Conservation (phyloP, 2,888 invertebrate species). For the Noctua janthe region DNA sequence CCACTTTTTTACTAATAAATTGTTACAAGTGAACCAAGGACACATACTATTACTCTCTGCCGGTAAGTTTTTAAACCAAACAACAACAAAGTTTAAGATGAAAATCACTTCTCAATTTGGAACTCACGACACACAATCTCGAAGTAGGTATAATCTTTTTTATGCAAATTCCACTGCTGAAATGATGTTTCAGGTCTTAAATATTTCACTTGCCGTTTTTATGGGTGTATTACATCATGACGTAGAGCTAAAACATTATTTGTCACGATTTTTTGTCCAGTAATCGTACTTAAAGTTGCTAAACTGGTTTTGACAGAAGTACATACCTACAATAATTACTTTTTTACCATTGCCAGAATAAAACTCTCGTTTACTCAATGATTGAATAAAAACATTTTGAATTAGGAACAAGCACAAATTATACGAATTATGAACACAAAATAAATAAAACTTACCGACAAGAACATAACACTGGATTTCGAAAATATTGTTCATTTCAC, state of each 20-base stretch:
- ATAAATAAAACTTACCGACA: no score
- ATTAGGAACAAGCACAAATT: no score
- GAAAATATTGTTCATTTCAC: no score
- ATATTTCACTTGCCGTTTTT: conserved; percentile 25
- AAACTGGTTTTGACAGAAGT: conserved; percentile 61
- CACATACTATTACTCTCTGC: conserved; percentile 24
- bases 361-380: no score
- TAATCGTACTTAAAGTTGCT: conserved; percentile 35
- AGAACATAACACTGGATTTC: no score
- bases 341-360: no score
- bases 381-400: no score
- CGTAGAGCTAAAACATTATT: conserved; percentile 12
- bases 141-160: conserved; percentile 28
- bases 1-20: conserved; percentile 48
- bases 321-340: conserved; percentile 40
- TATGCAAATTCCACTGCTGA: conserved; percentile 30
- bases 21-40: conserved; percentile 54
- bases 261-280: conserved; percentile 30
- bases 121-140: conserved; percentile 30
- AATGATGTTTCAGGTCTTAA: conserved; percentile 23
- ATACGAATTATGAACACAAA: no score
- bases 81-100: conserved; percentile 7
- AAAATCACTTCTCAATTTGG: conserved; percentile 32
- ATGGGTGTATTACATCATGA: conserved; percentile 55
- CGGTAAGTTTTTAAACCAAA: conserved; percentile 61